Conservation (phyloP, 2,888 invertebrate genomes). For the Odontocerum albicorne region DNA sequence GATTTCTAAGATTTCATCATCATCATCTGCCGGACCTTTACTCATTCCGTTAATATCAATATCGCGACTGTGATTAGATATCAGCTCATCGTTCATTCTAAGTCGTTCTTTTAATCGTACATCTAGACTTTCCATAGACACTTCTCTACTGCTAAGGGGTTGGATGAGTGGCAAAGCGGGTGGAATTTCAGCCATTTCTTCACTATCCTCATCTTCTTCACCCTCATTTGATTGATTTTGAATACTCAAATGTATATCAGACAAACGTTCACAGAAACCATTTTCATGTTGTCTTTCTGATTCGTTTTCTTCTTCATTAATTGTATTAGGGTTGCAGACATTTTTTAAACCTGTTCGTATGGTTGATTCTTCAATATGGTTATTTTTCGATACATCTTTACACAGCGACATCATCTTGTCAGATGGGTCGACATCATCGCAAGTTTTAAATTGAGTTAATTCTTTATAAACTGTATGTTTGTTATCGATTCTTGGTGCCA, state of each 20-base stretch:
- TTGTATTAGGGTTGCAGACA: conserved; percentile 52
- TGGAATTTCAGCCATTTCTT: conserved; percentile 77
- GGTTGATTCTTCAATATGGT: conserved; percentile 61
- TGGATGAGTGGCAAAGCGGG: conserved; percentile 79
- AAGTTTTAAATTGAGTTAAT: conserved; percentile 65
- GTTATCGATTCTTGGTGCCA: conserved; percentile 51
- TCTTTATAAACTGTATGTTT: conserved; percentile 57
- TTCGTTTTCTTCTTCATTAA: conserved; percentile 55
- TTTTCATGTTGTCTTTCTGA: conserved; percentile 46
- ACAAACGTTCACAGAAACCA: conserved; percentile 35
- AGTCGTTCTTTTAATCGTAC: conserved; percentile 73
- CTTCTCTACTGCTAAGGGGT: conserved; percentile 77
- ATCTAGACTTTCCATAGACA: conserved; percentile 81
- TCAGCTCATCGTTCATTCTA: conserved; percentile 59
- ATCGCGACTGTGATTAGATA: conserved; percentile 60
- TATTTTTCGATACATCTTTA: conserved; percentile 58
- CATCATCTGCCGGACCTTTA: conserved; percentile 51
- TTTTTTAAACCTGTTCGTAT: conserved; percentile 64
- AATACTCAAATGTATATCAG: conserved; percentile 23
- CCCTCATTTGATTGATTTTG: conserved; percentile 49
- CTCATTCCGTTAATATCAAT: conserved; percentile 55
- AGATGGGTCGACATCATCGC: conserved; percentile 47
- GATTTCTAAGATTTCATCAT: conserved; percentile 76
- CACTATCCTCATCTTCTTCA: conserved; percentile 77
- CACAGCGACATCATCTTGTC: conserved; percentile 47